Evolutionary conservation across 2,888 invertebrate genomes (phyloP).

Genomic region (Drosophila kambysellisi): DNA sequence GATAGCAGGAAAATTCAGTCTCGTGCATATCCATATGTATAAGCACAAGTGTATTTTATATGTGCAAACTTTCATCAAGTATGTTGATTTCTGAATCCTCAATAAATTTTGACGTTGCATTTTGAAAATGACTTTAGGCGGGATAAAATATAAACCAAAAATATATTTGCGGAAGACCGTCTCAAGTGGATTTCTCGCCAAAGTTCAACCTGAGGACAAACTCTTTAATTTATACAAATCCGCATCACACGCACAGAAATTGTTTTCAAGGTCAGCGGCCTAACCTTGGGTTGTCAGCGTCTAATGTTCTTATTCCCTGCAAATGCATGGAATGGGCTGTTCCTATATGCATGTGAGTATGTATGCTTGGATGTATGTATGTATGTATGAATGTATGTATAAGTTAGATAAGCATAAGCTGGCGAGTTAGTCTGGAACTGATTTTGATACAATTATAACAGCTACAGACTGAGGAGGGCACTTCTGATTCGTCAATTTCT

Average conservation of each 20-base stretch:
- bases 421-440: not conserved
- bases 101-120: not conserved
- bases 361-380: not conserved
- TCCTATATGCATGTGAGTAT: not conserved
- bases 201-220: not conserved
- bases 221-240: not conserved
- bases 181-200: not conserved
- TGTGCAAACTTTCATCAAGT: not conserved
- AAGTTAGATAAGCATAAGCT: not conserved
- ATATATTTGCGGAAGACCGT: not conserved
- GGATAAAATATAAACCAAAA: not conserved
- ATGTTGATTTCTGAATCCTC: not conserved
- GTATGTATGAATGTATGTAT: not conserved
- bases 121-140: not conserved
- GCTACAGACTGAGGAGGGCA: not conserved
- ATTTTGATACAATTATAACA: not conserved
- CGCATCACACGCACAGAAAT: not conserved
- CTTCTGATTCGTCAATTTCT: not conserved
- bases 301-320: not conserved
- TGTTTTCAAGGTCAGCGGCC: constrained; percentile 10
- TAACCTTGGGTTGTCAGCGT: not conserved
- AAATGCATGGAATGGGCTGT: not conserved
- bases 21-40: no score
- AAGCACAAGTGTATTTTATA: not conserved
- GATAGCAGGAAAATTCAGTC: no score